phyloP scores from a whole-genome alignment of 2,888 invertebrate genomes.

The Octodonta nipae region DNA sequence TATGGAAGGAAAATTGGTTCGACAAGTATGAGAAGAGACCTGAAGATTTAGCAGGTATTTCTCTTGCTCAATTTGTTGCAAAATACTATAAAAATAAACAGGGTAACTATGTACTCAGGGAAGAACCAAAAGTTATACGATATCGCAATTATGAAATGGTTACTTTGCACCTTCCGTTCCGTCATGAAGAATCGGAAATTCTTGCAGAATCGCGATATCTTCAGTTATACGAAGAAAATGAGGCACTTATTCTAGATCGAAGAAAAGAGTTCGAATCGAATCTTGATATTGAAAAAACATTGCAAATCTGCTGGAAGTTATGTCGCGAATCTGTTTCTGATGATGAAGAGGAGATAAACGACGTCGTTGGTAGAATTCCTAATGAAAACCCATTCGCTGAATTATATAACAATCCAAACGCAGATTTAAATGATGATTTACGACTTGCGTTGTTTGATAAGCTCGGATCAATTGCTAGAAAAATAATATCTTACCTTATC shows the following conservation, averaged over 20 bases:
- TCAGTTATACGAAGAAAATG: slow-evolving; percentile 24
- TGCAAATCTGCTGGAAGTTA: slow-evolving; percentile 30
- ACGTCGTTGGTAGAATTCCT: not conserved
- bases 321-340: slow-evolving; percentile 6
- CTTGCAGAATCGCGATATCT: slow-evolving; percentile 25
- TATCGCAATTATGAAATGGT: slow-evolving; percentile 31
- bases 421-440: not conserved
- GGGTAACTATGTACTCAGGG: slow-evolving; percentile 11
- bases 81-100: slow-evolving; percentile 15
- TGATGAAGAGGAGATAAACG: not conserved
- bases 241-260: slow-evolving; percentile 19
- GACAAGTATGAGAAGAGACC: slow-evolving; percentile 33
- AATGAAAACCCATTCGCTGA: not conserved
- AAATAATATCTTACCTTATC: too few relatives aligned
- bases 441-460: not conserved
- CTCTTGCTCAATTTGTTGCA: slow-evolving; percentile 31
- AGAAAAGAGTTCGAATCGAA: slow-evolving; percentile 25
- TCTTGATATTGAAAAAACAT: slow-evolving; percentile 22
- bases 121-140: slow-evolving; percentile 24
- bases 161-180: slow-evolving; percentile 24
- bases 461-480: not conserved
- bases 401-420: not conserved
- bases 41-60: slow-evolving; percentile 22
- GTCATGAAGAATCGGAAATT: slow-evolving; percentile 28
- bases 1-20: slow-evolving; percentile 33